Evolutionary conservation across 2,113 vertebrate genomes (phyloP).

Genomic region (Pavo muticus): DNA sequence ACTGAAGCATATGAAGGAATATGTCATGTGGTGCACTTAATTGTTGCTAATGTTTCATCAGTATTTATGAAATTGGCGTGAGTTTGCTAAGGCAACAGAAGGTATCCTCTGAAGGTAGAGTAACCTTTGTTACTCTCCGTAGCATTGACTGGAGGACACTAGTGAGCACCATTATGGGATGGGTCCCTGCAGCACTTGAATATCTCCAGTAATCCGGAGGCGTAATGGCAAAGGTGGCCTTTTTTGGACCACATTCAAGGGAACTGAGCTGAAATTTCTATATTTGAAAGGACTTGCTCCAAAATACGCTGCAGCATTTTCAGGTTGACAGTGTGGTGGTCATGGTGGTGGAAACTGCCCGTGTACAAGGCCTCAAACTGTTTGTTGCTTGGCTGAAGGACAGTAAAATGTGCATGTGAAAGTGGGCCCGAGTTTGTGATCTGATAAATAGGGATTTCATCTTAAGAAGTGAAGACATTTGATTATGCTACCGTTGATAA

Average conservation of each 20-base stretch:
- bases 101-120: neutral
- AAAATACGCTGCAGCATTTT: neutral
- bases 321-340: neutral
- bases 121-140: neutral
- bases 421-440: neutral
- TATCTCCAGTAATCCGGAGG: neutral
- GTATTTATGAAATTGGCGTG: neutral
- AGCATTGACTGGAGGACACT: neutral
- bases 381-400: neutral
- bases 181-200: neutral
- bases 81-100: neutral
- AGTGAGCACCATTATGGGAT: neutral
- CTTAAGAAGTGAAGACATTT: neutral
- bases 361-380: neutral
- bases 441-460: neutral
- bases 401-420: neutral
- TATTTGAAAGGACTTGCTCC: neutral
- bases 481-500: fast-evolving
- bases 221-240: neutral
- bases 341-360: fast-evolving
- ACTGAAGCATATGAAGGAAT: neutral
- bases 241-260: neutral
- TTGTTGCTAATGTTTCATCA: neutral
- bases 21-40: neutral
- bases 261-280: neutral